Conservation (phyloP, 2,113 vertebrate genomes). For the Cyanoramphus novaezelandiae region DNA sequence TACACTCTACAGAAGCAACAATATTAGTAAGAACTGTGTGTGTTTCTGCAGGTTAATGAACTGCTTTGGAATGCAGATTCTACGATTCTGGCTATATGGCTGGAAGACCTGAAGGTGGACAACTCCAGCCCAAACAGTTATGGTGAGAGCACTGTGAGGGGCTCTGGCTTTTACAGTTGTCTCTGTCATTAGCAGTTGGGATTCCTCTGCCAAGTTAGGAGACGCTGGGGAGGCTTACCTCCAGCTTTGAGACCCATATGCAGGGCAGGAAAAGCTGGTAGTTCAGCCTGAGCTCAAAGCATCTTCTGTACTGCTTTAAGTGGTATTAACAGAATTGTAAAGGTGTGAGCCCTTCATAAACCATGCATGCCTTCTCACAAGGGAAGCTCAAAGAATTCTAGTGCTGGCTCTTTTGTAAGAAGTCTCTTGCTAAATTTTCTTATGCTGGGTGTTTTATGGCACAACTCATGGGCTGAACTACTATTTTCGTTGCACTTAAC, state of each 20-base stretch:
- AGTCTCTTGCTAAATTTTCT: background rate
- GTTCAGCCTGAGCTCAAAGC: background rate
- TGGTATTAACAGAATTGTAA: background rate
- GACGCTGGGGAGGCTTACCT: background rate
- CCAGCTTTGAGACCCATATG: background rate
- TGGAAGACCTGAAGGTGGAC: constrained; percentile 81
- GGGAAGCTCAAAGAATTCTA: background rate
- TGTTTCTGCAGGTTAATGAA: constrained; percentile 84
- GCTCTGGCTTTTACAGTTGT: background rate
- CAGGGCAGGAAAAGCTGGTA: background rate
- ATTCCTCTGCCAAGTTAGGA: background rate
- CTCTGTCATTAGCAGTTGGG: background rate
- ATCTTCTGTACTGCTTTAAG: background rate
- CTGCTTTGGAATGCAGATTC: constrained; percentile 96
- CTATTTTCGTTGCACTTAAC: background rate
- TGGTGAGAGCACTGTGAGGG: constrained; percentile 66
- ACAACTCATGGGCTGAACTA: background rate
- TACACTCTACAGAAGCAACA: background rate
- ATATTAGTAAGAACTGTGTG: background rate
- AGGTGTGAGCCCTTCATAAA: background rate
- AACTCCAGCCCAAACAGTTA: constrained; percentile 66
- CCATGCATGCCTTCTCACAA: background rate
- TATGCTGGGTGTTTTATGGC: background rate
- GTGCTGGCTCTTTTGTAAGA: background rate
- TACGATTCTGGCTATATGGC: constrained; percentile 86